Percentiles rank a stretch among this genome's conserved stretches.
Conservation (phyloP, 2,888 invertebrate genomes). For the Archaeoteleia sp. region DNA sequence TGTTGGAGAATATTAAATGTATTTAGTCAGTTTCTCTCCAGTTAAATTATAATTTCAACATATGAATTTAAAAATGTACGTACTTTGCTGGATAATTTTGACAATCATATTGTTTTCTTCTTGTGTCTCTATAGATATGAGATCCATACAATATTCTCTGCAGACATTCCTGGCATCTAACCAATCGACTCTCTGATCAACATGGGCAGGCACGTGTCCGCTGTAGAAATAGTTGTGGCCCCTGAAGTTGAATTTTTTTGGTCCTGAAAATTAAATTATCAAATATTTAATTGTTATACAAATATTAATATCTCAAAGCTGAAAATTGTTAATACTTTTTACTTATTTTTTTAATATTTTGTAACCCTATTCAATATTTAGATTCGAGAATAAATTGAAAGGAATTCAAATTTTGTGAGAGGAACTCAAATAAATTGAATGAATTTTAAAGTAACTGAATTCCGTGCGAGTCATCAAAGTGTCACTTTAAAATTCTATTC, state of each 20-base stretch:
- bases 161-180: slow-evolving; percentile 92
- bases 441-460: too few species aligned
- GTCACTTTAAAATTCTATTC: too few species aligned
- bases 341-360: too few species aligned
- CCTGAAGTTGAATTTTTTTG: slow-evolving; percentile 91
- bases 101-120: slow-evolving; percentile 93
- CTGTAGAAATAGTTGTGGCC: slow-evolving; percentile 93
- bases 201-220: slow-evolving; percentile 85
- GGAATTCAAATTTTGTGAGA: too few species aligned
- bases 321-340: too few species aligned
- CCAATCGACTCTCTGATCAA: slow-evolving; percentile 91
- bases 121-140: slow-evolving; percentile 91
- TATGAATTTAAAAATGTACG: slow-evolving; percentile 65
- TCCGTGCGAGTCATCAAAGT: too few species aligned
- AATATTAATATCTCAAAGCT: background rate
- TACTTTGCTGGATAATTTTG: slow-evolving; percentile 90
- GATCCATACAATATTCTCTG: slow-evolving; percentile 95
- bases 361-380: too few species aligned
- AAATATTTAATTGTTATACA: too few species aligned
- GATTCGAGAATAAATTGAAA: too few species aligned
- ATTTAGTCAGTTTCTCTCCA: too few species aligned
- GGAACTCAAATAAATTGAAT: too few species aligned
- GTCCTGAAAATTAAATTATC: slow-evolving; percentile 79
- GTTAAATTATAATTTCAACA: too few species aligned
- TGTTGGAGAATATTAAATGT: background rate